Percentiles rank a stretch among this genome's conserved stretches.
These are phyloP conservation scores for Diplogasteroides magnus DNA, from an alignment of 1,140 invertebrate species.

Conservation along the genomic window DNA sequence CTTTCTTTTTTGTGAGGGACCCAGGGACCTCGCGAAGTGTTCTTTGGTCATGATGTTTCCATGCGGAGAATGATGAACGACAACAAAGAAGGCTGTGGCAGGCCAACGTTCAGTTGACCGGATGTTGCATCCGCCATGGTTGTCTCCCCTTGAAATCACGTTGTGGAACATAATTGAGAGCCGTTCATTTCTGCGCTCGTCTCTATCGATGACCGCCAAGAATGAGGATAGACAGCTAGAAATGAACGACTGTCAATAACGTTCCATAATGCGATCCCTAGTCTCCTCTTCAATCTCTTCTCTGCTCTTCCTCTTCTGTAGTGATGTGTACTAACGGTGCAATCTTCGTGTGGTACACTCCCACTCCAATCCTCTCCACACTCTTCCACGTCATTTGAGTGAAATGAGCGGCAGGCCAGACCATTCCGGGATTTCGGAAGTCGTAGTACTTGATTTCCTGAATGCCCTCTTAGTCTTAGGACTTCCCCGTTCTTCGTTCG, in stretches of 20 bases:
- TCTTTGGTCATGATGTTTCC: conserved; percentile 5
- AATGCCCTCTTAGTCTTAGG: background rate
- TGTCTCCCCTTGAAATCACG: background rate
- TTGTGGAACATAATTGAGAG: too few species aligned
- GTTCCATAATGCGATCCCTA: too few species aligned
- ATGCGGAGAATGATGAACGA: conserved; percentile 9
- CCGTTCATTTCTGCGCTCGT: too few species aligned
- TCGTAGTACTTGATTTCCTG: conserved; percentile 15
- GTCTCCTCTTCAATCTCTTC: too few species aligned
- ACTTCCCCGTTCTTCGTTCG: background rate
- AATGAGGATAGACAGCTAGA: too few species aligned
- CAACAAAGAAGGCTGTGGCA: conserved; percentile 11
- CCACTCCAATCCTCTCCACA: conserved; percentile 6
- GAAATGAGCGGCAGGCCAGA: conserved; percentile 12
- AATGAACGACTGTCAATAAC: too few species aligned
- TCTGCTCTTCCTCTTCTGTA: too few species aligned
- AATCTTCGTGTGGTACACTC: background rate
- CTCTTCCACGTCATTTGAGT: conserved; percentile 18
- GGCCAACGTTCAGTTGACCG: background rate
- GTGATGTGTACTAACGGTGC: conserved; percentile 2
- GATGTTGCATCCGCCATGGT: background rate
- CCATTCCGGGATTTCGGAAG: conserved; percentile 13
- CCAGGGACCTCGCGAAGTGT: conserved; percentile 10
- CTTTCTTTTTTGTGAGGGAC: too few species aligned
- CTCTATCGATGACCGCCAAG: too few species aligned